Conservation (phyloP, 2,888 invertebrate genomes). For the Dicycla oo region DNA sequence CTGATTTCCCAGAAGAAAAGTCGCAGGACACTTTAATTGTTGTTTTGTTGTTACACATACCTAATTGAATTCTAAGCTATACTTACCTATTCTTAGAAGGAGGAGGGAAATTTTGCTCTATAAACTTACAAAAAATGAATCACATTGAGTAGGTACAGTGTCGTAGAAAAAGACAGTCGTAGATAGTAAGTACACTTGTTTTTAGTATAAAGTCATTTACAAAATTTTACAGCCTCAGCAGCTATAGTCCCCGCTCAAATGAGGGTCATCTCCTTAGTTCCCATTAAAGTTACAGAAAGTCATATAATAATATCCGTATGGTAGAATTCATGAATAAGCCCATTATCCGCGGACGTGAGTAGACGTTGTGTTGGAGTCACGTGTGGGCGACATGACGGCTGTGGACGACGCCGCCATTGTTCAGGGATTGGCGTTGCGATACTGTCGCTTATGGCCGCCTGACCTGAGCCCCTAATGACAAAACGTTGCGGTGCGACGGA, state of each 20-base stretch:
- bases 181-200: neutral
- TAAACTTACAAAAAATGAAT: too few species aligned
- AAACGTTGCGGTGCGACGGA: constrained; percentile 45
- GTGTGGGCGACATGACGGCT: constrained; percentile 53
- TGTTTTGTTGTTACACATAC: constrained; percentile 38
- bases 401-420: constrained; percentile 39
- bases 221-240: constrained; percentile 20
- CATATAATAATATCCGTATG: constrained; percentile 61
- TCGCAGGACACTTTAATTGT: constrained; percentile 26
- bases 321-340: constrained; percentile 69
- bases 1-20: constrained; percentile 53
- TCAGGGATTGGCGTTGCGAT: constrained; percentile 51
- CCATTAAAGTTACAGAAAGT: constrained; percentile 57
- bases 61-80: constrained; percentile 33
- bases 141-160: too few species aligned
- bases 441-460: constrained; percentile 35
- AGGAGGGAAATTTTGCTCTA: neutral
- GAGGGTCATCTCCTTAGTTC: constrained; percentile 42
- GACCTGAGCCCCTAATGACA: constrained; percentile 48
- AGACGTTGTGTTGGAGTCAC: constrained; percentile 61
- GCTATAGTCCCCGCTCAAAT: constrained; percentile 16
- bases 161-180: too few species aligned
- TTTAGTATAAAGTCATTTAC: constrained; percentile 1
- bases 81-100: too few species aligned
- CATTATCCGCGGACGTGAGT: constrained; percentile 70